These are phyloP conservation scores for Isotomurus palustris DNA, from an alignment of 2,888 invertebrate genomes.

Conservation along the genomic window DNA sequence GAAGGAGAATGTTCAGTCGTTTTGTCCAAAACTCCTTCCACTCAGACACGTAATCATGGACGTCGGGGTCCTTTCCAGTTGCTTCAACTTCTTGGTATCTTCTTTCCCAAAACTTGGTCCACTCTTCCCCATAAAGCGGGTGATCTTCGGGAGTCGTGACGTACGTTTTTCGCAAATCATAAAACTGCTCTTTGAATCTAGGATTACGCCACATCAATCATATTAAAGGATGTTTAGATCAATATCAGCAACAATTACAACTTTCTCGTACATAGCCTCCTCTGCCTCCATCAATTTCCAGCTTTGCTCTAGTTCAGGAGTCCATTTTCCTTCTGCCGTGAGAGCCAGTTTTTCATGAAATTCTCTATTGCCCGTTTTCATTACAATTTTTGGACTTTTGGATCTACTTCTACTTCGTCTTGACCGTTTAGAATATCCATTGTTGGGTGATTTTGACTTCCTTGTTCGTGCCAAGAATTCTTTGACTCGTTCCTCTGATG, in stretches of 20 bases:
- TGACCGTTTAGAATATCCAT: slow-evolving; percentile 13
- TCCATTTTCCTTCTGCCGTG: slow-evolving; percentile 43
- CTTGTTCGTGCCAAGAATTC: slow-evolving; percentile 34
- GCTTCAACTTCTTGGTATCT: slow-evolving; percentile 38
- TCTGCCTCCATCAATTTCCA: slow-evolving; percentile 43
- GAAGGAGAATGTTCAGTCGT: slow-evolving; percentile 21
- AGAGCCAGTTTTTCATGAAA: slow-evolving; percentile 39
- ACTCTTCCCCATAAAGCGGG: slow-evolving; percentile 38
- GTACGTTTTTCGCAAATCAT: slow-evolving; percentile 15
- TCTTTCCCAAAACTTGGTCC: slow-evolving; percentile 43
- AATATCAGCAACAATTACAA: background rate
- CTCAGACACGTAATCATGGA: slow-evolving; percentile 36
- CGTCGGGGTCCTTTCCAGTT: slow-evolving; percentile 34
- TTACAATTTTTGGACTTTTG: slow-evolving; percentile 3
- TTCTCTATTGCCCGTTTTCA: slow-evolving; percentile 27
- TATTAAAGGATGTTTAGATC: too few relatives aligned
- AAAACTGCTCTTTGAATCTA: slow-evolving; percentile 30
- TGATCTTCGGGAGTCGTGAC: slow-evolving; percentile 39
- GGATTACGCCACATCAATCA: too few relatives aligned
- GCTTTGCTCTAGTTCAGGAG: slow-evolving; percentile 33
- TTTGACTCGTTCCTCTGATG: slow-evolving; percentile 25
- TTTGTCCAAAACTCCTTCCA: slow-evolving; percentile 43
- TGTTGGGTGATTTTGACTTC: slow-evolving; percentile 24
- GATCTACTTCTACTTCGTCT: slow-evolving; percentile 20
- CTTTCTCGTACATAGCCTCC: slow-evolving; percentile 30